Evolutionary conservation across 1,140 invertebrate species (phyloP), one percentile per base, ranked within the genome.

Genomic region (Carposina sasakii): DNA sequence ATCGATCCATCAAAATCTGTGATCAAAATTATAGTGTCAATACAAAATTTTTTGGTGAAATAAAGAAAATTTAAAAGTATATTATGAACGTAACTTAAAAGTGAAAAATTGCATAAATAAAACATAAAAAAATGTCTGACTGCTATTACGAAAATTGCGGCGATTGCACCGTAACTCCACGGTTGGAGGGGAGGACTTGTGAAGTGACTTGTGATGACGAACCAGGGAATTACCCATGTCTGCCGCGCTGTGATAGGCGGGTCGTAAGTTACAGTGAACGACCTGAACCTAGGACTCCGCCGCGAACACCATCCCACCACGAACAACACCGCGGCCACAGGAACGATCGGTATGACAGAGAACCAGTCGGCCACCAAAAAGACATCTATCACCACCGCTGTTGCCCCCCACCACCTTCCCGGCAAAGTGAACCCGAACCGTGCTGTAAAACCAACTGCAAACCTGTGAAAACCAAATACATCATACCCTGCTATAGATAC

Each of bases 401-500:
- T 37, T 12, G 3, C 46, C 19, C 28, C 24, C 17, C 26, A 1
- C 44, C 36, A 3, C 24, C 24, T 28, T 28, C 24, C 24, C 12
- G 24, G n/a, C n/a, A n/a, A n/a, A n/a, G n/a, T n/a, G 17, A 6
- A 39, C 41, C 34, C 21, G 39, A 55, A 20, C 44, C 46, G 31
- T 62, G 48, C 44, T 61, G 62, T 50, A 58, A 56, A 20, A 52
- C 55, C 4, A 58, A 54, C 2, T 68, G 64, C 43, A 64, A 63
- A 61, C 67, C 74, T 15, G 58, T 74, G 2, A 81, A 71, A 56
- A 78, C 75, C 5, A 81, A 83, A 71, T 83, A 83, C 23, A 70
- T 81, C 4, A 81, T 78, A 40, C 79, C 77, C 13, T 81, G 76
- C 24, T 84, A 81, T 41, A 64, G 76, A 51, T 84, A 81, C 39